Base-by-base conservation (phyloP, 1,140 invertebrate species). In the Heliconius melpomene region DNA sequence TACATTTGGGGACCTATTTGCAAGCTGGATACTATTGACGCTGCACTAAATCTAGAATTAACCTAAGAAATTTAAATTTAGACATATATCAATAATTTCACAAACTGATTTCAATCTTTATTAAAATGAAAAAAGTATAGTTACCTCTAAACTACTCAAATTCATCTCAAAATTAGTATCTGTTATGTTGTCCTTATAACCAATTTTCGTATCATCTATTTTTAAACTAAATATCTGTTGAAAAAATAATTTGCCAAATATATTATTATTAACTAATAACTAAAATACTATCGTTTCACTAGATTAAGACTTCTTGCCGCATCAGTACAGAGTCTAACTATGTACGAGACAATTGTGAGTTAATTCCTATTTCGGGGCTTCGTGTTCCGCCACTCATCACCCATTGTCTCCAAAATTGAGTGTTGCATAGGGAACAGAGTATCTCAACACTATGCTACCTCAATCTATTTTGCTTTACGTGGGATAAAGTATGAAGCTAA, bases 171-270 rank as follows among this genome's bases (percentile, higher is more conserved):
- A 94, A 74, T 89, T 89, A 16, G 92, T 93, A 60, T 89, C 89
- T 20, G 89, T 95, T 85, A 96, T 96, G 84, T 96, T 96, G 85
- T 96, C 95, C 11, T 96, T 95, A 77, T 96, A 96, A 50, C 95
- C 95, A 77, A 97, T 90, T 20, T 95, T 96, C 1, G 96, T 97
- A 81, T 96, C 95, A 80, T 97, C 96, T 74, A 97, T 95, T 90
- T 96, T 96, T 83, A 97, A 91, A 84, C 94, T 96, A 86, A 97
- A 96, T 92, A 96, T 96, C 96, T 97, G 87, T 36, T 95, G 94
- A 83, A 87, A 88, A 78, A 77, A 83, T 80, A 23, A 57, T 23
- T 7, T n/a, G 0, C 8, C 54, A 23, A 54, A 54, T 23, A 23
- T 23, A 57, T 57, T 57, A 57, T 23, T 52, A 20, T 52, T 52